A percentile compares a stretch with the other conserved stretches of the same genome.
Conservation (phyloP, 2,888 invertebrate species). For the Scaptomyza flava region DNA sequence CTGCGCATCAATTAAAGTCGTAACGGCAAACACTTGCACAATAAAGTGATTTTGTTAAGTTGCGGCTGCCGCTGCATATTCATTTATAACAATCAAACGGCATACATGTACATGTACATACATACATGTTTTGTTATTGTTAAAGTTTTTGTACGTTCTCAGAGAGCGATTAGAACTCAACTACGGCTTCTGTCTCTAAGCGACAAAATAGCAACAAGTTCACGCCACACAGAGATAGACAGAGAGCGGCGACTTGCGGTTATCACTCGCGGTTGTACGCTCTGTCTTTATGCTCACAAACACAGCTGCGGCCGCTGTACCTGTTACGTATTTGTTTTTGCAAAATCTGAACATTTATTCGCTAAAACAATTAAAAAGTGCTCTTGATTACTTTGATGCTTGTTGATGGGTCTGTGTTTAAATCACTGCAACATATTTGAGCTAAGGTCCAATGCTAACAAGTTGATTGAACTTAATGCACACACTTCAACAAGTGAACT, state of each 20-base stretch:
- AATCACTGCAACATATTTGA: conserved; percentile 31
- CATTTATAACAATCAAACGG: conserved; percentile 70
- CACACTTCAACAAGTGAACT: conserved; percentile 20
- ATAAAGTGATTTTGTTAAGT: conserved; percentile 54
- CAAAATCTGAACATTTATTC: conserved; percentile 47
- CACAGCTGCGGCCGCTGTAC: conserved; percentile 38
- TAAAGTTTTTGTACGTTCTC: conserved; percentile 40
- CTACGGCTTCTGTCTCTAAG: conserved; percentile 70
- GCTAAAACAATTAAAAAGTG: conserved; percentile 30
- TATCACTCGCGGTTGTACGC: conserved; percentile 53
- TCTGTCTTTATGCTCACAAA: conserved; percentile 40
- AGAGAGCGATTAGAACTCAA: conserved; percentile 65
- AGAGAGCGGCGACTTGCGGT: conserved; percentile 40
- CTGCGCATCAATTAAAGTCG: conserved; percentile 57
- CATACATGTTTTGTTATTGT: conserved; percentile 36
- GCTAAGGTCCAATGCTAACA: conserved; percentile 33
- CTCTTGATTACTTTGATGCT: conserved; percentile 20
- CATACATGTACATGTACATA: conserved; percentile 17
- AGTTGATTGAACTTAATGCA: conserved; percentile 68
- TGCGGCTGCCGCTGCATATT: conserved; percentile 63
- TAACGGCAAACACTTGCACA: conserved; percentile 51
- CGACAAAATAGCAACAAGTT: conserved; percentile 48
- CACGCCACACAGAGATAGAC: conserved; percentile 19
- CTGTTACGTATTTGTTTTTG: conserved; percentile 76
- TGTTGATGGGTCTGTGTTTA: conserved; percentile 23